A percentile compares a stretch with the other conserved stretches of the same genome.
phyloP scores from a whole-genome alignment of 2,888 invertebrate genomes.

The Globia sparganii region DNA sequence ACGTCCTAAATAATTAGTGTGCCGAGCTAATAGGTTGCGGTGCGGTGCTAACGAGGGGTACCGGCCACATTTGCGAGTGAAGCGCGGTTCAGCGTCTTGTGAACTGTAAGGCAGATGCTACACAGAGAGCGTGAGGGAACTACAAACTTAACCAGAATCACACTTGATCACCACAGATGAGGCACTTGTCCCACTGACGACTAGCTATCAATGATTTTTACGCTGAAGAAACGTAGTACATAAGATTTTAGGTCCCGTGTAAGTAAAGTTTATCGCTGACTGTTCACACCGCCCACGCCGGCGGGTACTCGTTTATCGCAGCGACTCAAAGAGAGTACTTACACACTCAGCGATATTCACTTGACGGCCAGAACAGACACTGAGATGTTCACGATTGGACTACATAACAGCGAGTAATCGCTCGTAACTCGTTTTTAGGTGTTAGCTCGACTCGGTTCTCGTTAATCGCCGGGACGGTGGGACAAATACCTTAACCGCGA shows the following conservation, averaged over 20 bases:
- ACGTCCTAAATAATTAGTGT: conserved; percentile 55
- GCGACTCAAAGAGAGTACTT: not conserved
- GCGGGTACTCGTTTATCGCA: not conserved
- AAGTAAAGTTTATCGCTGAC: not conserved
- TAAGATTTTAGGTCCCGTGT: not conserved
- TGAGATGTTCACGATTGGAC: not conserved
- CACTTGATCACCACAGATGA: not conserved
- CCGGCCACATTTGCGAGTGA: conserved; percentile 62
- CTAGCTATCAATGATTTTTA: not conserved
- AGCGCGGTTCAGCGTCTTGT: conserved; percentile 61
- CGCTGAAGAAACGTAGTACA: not conserved
- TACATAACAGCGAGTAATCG: not conserved
- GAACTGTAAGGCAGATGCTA: conserved; percentile 50
- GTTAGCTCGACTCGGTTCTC: not conserved
- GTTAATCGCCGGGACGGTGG: not conserved
- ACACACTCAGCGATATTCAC: not conserved
- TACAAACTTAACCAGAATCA: not conserved
- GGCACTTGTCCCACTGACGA: no score
- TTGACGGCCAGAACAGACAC: not conserved
- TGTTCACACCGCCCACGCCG: not conserved
- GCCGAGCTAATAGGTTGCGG: conserved; percentile 62
- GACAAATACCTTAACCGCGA: not conserved
- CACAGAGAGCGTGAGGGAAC: conserved; percentile 9
- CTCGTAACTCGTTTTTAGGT: not conserved
- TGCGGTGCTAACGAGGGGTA: conserved; percentile 55